Base-by-base conservation (phyloP, 2,888 invertebrate species). In the Metellina segmentata region DNA sequence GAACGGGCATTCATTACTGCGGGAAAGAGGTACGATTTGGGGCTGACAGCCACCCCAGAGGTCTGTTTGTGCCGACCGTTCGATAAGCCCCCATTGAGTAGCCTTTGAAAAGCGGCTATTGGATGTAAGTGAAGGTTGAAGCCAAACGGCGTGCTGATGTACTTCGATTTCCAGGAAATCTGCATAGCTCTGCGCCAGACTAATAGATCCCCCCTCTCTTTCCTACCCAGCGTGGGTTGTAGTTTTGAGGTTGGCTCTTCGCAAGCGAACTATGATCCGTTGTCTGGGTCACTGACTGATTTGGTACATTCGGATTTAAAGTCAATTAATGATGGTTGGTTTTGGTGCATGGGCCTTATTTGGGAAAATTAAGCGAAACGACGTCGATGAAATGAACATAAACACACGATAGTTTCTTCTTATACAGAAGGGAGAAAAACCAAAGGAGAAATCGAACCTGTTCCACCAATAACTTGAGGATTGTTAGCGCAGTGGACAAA, bases 1-100 rank as follows among this genome's bases (percentile, higher is more conserved):
- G 19, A 53, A 72, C 74, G 71, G 72, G 77, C 81, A 72, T 81
- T 81, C 81, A 87, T 87, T 81, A 79, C 61, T 49, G 51, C 69
- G 6, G 13, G 61, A 20, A 19, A 81, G 20, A 48, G 34, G 69
- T 52, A 9, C 49, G 49, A 19, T 34, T 34, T 34, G 34, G 34
- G 34, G 49, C 52, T 81, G 69, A 20, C 16, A 79, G 53, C 34
- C 34, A 34, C 34, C 34, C 34, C 34, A 34, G 83, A 83, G 71
- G 53, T 53, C 71, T 53, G 74, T 77, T 77, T 77, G 8, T 77
- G 51, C 49, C 19, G 8, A 20, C 74, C 70, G 20, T 20, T 83
- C 74, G 83, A 83, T 74, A 82, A 7, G 61, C 19, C 16, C 8
- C 53, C 20, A 83, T 74, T 52, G 83, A 8, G 34, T 20, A 71